Base-by-base conservation (phyloP, 2,113 vertebrate genomes). In the Mandrillus leucophaeus region DNA sequence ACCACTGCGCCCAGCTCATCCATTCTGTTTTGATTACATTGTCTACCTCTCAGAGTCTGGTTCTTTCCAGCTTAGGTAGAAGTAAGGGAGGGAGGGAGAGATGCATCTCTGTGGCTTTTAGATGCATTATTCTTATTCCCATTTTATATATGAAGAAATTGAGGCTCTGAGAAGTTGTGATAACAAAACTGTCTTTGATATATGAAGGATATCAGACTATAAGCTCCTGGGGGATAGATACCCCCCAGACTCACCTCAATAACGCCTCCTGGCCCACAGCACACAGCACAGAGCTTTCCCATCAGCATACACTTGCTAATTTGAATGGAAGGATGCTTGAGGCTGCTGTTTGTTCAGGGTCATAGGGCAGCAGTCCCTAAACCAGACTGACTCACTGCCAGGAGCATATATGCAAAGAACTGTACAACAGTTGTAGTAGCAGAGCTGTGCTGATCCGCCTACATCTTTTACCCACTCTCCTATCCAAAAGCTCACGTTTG, bases 81-180 rank as follows among this genome's bases (percentile, higher is more conserved):
- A 18, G 40, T 68, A 59, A 95, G 48, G 48, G 32, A 66, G 43
- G 45, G 2, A 73, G 83, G 61, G 38, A 83, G 59, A 50, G 11
- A 88, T 48, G 25, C 14, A 55, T 10, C 50, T 30, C 76, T 38
- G 23, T 13, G 38, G 55, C 84, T 59, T 38, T 48, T 75, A 45
- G 64, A 66, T 16, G 25, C 27, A 35, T 55, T 50, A 7, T 23
- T 38, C 27, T 76, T 57, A 52, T 27, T 88, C n/a, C 64, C 55
- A 48, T 48, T 73, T 45, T 59, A 59, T 16, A 73, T 23, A 40
- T 45, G 50, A 94, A 52, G 43, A 78, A 84, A 84, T 0, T 17
- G 66, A 93, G 86, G 90, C 30, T 79, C 85, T 79, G 27, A 79
- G 38, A 96, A 91, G 79, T 32, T 75, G 43, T 95, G 68, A 43